Evolutionary conservation across 2,797 vertebrate species (phyloP), one percentile per base, ranked within the genome.

Genomic region (Pseudomugil tenellus): DNA sequence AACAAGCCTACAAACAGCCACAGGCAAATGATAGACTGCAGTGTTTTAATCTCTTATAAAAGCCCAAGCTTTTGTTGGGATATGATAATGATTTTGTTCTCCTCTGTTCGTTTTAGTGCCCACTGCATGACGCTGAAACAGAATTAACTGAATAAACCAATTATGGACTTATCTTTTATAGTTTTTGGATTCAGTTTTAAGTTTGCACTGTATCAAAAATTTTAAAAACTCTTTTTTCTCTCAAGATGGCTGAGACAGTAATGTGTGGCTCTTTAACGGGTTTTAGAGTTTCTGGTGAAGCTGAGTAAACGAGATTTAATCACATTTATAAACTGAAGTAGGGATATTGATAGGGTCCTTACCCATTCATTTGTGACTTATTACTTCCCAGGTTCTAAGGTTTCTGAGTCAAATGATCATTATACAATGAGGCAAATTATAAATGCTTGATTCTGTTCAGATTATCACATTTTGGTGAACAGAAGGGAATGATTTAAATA

Each of bases 11-110:
- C 80, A 84, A 89, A 90, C 84, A 87, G 81, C 87, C 79, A 80
- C 64, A 14, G 81, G 84, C 83, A 58, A 80, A 61, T 82, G 79
- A 89, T 81, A 73, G 87, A 84, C 77, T 83, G 66, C 72, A 66
- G 55, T 76, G 77, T 85, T 92, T 87, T 84, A 71, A 86, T 91
- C 86, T 85, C 77, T 85, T 73, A 79, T 81, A 79, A 88, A 80
- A 84, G 64, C 65, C 51, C 58, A 37, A 53, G 75, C 84, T 88
- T 86, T 91, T 90, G 86, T 89, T 89, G 58, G 70, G 85, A 83
- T 81, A 87, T 86, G 84, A 83, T 90, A 87, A 89, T 85, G 63
- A 85, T 65, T 83, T 58, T 62, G 28, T 79, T 80, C 68, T 76
- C 37, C 39, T 63, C 73, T 78, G 74, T 82, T 89, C 72, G 55